These are phyloP conservation scores for Apostichopus leukothele DNA, from an alignment of 53 echinoderm and acorn worm genomes.

Conservation along the genomic window DNA sequence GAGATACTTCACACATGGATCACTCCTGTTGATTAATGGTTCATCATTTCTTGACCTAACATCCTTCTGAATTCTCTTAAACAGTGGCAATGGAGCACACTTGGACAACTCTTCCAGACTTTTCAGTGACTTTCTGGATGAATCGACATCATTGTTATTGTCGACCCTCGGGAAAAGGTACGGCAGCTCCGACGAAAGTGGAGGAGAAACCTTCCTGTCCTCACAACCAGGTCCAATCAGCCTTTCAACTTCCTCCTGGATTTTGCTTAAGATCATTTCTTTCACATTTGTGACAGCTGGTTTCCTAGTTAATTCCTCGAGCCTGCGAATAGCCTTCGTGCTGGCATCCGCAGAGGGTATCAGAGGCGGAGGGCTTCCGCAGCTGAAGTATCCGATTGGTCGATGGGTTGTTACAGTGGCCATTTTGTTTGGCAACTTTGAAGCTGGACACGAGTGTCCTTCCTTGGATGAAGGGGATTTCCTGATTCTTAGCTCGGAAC, in stretches of 20 bases:
- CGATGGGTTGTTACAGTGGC: background rate
- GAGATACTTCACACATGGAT: conserved; percentile 16
- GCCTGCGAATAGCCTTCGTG: conserved; percentile 36
- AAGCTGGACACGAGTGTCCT: background rate
- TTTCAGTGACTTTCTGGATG: conserved; percentile 34
- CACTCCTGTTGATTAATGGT: background rate
- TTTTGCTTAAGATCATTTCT: conserved; percentile 44
- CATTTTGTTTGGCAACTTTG: background rate
- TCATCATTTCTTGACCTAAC: background rate
- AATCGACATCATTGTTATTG: conserved; percentile 29
- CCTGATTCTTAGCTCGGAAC: background rate
- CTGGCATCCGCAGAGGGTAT: conserved; percentile 27
- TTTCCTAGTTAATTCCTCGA: conserved; percentile 45
- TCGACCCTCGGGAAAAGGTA: conserved; percentile 17
- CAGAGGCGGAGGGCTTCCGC: conserved; percentile 18
- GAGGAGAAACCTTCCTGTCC: background rate
- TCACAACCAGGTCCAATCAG: background rate
- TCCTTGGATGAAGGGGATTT: background rate
- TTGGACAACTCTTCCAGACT: conserved; percentile 36
- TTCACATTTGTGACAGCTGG: conserved; percentile 44
- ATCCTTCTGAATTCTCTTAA: conserved; percentile 2
- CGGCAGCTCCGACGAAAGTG: background rate
- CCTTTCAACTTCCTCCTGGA: conserved; percentile 40
- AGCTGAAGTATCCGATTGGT: conserved; percentile 8
- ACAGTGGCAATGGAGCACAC: conserved; percentile 29